Evolutionary conservation across 2,888 invertebrate species (phyloP), one percentile per base, ranked within the genome.

Genomic region (Pheosia tremula): DNA sequence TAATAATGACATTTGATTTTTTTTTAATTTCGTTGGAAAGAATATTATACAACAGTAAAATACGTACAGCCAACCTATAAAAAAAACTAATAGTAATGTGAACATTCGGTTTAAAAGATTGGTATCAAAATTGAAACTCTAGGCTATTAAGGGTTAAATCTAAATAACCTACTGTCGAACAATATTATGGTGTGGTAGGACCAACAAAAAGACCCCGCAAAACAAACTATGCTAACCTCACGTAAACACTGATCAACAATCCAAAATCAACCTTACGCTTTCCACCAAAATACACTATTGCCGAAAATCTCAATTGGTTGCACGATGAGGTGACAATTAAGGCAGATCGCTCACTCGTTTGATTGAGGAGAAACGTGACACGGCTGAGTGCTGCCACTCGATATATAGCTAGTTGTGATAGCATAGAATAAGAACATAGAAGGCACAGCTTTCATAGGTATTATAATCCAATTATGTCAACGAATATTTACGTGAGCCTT

Each of bases 351-450:
- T 38, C 54, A 10, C n/a, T 2, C 39, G 54, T 54, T 53, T 39
- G 55, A 55, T 55, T 55, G 13, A 55, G 39, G 3, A 39, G 55
- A 55, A 55, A 55, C 55, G 36, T 7, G 55, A 55, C 13, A 39
- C 55, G 55, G 39, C 9, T 47, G 50, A 7, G 11, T 47, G 47
- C 47, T 11, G 38, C 37, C n/a, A 39, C 39, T 55, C 10, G 55
- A 55, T 55, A 55, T 55, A 36, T 24, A 47, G 5, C n/a, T 47
- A 11, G 55, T 13, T 39, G 39, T 55, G 39, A 55, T 55, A n/a
- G 3, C 55, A 55, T 10, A 55, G 55, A 55, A 1, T 55, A 55
- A n/a, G 1, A 37, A 37, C 7, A 8, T 37, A 53, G 53, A 38
- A 37, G 37, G 37, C 11, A 47, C 45, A 47, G n/a, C 8, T 11